Conservation (phyloP, 2,797 vertebrate species). For the Tokudaia muenninki region DNA sequence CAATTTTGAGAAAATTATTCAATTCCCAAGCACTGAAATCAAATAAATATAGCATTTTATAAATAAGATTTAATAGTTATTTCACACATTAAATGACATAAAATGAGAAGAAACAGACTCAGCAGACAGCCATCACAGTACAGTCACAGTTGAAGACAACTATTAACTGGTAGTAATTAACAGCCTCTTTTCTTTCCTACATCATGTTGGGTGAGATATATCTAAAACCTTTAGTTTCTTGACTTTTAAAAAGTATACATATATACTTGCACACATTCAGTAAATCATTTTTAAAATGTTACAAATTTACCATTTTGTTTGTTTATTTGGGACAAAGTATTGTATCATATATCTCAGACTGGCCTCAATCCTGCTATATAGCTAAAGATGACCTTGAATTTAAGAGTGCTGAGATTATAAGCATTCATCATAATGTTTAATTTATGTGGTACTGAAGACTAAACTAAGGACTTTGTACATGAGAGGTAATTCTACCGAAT, state of each 20-base stretch:
- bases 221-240: slow-evolving; percentile 19
- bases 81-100: slow-evolving; percentile 36
- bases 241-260: slow-evolving; percentile 62
- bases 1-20: slow-evolving; percentile 51
- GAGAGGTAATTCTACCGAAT: neutral
- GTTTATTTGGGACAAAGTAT: neutral
- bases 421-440: neutral
- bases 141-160: slow-evolving; percentile 29
- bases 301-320: neutral
- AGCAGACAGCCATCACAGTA: neutral
- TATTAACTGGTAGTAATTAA: neutral
- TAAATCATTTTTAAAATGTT: slow-evolving; percentile 52
- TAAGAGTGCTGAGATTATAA: neutral
- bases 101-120: neutral
- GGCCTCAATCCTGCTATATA: neutral
- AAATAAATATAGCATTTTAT: neutral
- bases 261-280: neutral
- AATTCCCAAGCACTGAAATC: neutral
- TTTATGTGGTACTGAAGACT: neutral
- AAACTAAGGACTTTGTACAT: neutral
- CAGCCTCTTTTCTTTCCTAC: slow-evolving; percentile 43
- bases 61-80: neutral
- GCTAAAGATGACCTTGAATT: neutral
- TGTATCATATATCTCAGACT: neutral
- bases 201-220: slow-evolving; percentile 52